Base-by-base conservation (phyloP, 2,888 invertebrate genomes). In the Epirrita christyi region DNA sequence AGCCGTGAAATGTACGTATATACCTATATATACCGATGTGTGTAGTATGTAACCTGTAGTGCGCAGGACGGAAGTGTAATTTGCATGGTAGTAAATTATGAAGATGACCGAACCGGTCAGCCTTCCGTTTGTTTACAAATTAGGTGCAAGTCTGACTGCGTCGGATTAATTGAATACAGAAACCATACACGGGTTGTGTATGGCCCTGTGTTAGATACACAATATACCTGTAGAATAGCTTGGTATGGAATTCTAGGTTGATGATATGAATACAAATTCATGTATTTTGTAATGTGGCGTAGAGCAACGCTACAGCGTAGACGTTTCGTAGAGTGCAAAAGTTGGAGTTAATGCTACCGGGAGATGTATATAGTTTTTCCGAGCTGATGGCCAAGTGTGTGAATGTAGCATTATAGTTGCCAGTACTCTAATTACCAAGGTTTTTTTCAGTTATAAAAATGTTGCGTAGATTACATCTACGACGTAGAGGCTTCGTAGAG, bases 1-100 rank as follows among this genome's bases (percentile, higher is more conserved):
- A n/a, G n/a, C 11, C 13, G 41, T 43, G 28, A 44, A 28, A 41
- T 40, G 8, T 45, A 21, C n/a, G 21, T 49, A 56, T 27, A 28
- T 38, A 57, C n/a, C n/a, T 21, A 21, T 21, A 4, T 21, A 4
- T 21, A 21, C 21, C 4, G 21, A 21, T 21, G n/a, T 41, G 13
- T 28, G 37, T 56, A 37, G 46, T 59, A 50, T 49, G 41, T 58
- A 51, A 52, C 51, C 58, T 59, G 59, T 57, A 57, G 61, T 57
- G 63, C 61, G 61, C 65, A 67, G 73, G 67, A 71, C 81, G 82
- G 83, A 82, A 77, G 68, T 73, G 70, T 71, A 75, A 83, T 83
- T 83, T 81, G 81, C 82, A 83, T 83, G 71, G 72, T 72, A 72
- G 74, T 83, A 83, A 78, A 80, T 83, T 80, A 82, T 73, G 73